Evolutionary conservation across 2,113 vertebrate species (phyloP).

Genomic region (Pithys albifrons): DNA sequence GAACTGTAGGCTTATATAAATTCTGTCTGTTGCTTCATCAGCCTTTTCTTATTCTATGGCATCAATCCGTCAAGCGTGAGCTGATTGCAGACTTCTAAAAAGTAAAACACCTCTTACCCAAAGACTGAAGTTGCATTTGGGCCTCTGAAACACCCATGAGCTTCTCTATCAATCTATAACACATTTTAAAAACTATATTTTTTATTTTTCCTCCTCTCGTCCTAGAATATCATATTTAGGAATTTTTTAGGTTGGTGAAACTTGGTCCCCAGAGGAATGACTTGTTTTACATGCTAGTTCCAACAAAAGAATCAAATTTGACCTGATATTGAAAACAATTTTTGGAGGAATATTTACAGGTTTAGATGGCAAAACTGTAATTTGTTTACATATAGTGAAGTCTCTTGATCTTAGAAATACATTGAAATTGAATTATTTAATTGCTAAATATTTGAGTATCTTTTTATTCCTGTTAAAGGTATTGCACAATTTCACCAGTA

Average conservation of each 20-base stretch:
- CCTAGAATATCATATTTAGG: background rate
- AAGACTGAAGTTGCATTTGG: background rate
- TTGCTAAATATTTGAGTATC: background rate
- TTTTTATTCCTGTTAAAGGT: background rate
- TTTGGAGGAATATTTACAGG: background rate
- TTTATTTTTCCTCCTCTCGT: background rate
- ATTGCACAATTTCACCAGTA: background rate
- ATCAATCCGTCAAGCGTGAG: background rate
- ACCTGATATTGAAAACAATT: accelerated
- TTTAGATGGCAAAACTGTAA: background rate
- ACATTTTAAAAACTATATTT: background rate
- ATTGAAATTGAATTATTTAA: background rate
- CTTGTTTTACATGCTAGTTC: background rate
- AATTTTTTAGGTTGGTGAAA: background rate
- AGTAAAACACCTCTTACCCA: background rate
- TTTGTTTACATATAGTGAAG: background rate
- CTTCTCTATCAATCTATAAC: background rate
- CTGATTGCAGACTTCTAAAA: background rate
- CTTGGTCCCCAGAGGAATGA: background rate
- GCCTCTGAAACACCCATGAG: background rate
- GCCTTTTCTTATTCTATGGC: background rate
- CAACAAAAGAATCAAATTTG: background rate
- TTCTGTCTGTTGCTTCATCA: background rate
- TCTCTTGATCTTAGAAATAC: background rate
- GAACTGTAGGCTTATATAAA: background rate